Evolutionary conservation across 2,888 invertebrate species (phyloP), one percentile per base, ranked within the genome.

Genomic region (Minunthozetes semirufus): DNA sequence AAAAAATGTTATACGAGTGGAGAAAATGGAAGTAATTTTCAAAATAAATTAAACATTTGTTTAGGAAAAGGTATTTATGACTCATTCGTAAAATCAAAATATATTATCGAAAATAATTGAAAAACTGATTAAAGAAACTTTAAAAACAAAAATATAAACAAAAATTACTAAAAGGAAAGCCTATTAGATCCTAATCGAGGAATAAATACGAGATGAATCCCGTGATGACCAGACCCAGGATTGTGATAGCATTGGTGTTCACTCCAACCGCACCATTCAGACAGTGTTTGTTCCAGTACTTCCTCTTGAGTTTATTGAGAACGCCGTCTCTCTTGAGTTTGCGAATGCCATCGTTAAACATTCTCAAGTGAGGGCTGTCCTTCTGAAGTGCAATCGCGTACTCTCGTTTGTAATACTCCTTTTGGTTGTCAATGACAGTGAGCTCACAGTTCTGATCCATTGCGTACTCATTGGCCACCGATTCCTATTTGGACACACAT

Each of bases 391-490:
- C 68, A 19, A 74, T 74, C 1, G 50, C 68, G 25, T 70, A 74
- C 42, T 74, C 70, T 22, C 33, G 27, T 11, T 19, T n/a, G 17
- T 42, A 53, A 46, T 61, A 68, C 8, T 71, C 29, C 8, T 42
- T 42, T 19, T 48, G 13, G 68, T 19, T 17, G 25, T 68, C 29
- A 17, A 74, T 38, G 6, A 50, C 25, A 13, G 70, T 74, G 6
- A 74, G 29, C 13, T 74, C 74, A 27, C 74, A 74, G 50, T 74
- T 22, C 50, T 70, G 68, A 33, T 74, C 74, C 19, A n/a, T 56
- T 13, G 74, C 74, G 68, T 70, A 74, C 19, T 74, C 74, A 50
- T 74, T 74, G 29, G 66, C 56, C 8, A 74, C 53, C 25, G 50
- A 29, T 71, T 70, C 70, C 74, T 74, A 38, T 56, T n/a, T n/a